These are phyloP conservation scores for Zaprionus inermis DNA, from an alignment of 1,140 invertebrate species.

Conservation along the genomic window DNA sequence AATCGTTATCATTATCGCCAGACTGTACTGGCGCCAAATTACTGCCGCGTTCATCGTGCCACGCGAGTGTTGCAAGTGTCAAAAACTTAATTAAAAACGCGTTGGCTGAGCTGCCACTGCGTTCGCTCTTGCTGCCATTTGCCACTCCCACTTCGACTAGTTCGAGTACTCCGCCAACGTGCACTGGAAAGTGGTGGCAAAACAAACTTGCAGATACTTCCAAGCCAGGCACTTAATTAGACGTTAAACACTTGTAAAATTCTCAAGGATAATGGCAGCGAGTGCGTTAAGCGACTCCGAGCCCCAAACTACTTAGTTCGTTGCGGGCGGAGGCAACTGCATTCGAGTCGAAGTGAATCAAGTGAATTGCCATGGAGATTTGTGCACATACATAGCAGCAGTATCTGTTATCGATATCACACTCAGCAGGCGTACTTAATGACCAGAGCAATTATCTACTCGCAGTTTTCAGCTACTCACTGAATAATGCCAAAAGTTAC, in stretches of 20 bases:
- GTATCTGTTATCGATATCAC: slow-evolving; percentile 7
- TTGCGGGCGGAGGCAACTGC: slow-evolving; percentile 10
- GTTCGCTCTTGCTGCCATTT: slow-evolving; percentile 36
- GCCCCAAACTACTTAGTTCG: neutral
- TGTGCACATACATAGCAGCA: neutral
- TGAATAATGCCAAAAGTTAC: too few relatives aligned
- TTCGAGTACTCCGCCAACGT: slow-evolving; percentile 25
- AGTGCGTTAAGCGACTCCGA: slow-evolving; percentile 16
- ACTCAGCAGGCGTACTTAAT: slow-evolving; percentile 6
- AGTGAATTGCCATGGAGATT: slow-evolving; percentile 14
- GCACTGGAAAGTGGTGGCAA: slow-evolving; percentile 40
- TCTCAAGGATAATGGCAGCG: slow-evolving; percentile 76
- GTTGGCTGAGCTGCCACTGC: slow-evolving; percentile 53
- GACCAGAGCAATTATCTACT: slow-evolving; percentile 31
- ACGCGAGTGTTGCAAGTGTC: slow-evolving; percentile 63
- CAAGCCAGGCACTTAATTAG: slow-evolving; percentile 78
- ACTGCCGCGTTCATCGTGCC: slow-evolving; percentile 7
- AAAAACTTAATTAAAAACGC: slow-evolving; percentile 81
- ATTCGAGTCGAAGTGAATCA: slow-evolving; percentile 14
- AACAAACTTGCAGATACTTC: slow-evolving; percentile 62
- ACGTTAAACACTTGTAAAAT: slow-evolving; percentile 81
- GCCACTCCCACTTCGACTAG: slow-evolving; percentile 36
- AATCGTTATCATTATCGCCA: slow-evolving; percentile 32
- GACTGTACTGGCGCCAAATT: slow-evolving; percentile 1
- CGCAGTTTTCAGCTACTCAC: neutral